These are phyloP conservation scores for Fistularia tabacaria DNA, from an alignment of 2,797 vertebrate genomes.

Conservation along the genomic window DNA sequence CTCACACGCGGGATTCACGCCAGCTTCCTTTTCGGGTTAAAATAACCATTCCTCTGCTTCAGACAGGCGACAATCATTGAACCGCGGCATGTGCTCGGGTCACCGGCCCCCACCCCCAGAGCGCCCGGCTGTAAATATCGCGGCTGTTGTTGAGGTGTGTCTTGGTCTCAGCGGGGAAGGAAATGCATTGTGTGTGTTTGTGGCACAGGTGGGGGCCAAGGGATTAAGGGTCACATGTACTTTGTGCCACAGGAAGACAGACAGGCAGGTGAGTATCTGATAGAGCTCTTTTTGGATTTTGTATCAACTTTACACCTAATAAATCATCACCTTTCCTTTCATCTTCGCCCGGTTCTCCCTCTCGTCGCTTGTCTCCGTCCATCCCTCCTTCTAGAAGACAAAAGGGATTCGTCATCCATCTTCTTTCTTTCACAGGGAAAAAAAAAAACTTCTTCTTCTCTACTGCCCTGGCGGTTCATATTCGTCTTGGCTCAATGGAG, in stretches of 20 bases:
- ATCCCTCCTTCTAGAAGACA: conserved; percentile 22
- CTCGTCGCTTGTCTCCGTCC: conserved; percentile 14
- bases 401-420: conserved; percentile 40
- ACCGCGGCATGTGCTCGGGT: conserved; percentile 41
- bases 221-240: conserved; percentile 40
- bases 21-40: conserved; percentile 55
- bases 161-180: conserved; percentile 43
- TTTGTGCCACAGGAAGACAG: conserved; percentile 14
- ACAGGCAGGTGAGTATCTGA: conserved; percentile 5
- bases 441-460: conserved; percentile 41
- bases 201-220: conserved; percentile 17
- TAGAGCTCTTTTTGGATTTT: not conserved
- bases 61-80: conserved; percentile 29
- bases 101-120: conserved; percentile 31
- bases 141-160: conserved; percentile 48
- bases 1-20: conserved; percentile 47
- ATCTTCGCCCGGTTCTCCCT: not conserved
- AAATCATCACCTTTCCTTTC: conserved; percentile 8
- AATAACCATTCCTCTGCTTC: conserved; percentile 35
- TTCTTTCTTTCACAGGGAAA: conserved; percentile 48
- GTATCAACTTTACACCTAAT: conserved; percentile 3
- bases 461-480: conserved; percentile 60
- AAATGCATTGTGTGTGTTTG: conserved; percentile 15
- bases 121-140: conserved; percentile 53
- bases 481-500: conserved; percentile 68